Evolutionary conservation across 1,140 invertebrate genomes (phyloP), one percentile per base, ranked within the genome.

Genomic region (Tenebrio molitor): DNA sequence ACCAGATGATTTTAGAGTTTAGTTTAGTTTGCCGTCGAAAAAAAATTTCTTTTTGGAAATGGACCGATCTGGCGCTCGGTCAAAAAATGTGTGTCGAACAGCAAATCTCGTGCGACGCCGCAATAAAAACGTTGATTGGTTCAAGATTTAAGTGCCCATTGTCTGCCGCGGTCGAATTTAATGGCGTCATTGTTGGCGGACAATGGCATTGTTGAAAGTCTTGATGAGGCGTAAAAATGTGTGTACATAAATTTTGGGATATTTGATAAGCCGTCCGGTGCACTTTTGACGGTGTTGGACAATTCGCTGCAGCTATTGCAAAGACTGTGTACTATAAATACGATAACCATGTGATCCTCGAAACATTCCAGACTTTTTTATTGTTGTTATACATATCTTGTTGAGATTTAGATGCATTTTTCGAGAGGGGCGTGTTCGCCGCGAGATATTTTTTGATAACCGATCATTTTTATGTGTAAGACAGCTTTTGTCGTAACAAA

Each of bases 401-500:
- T 73, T 73, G 63, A 46, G 42, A 73, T 76, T 63, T 73, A 72
- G 62, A 46, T 50, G 65, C 36, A 73, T 73, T 33, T 42, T 72
- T 72, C 8, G 25, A 29, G 3, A 3, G n/a, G 8, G 8, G 3
- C 25, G 25, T 29, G 3, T 29, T 46, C 36, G 34, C 6, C n/a
- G 14, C 34, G 53, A 41, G 42, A 4, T 58, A 58, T 58, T 58
- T 58, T 46, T 46, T 17, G 42, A 46, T 58, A 29, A 29, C 25
- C 16, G 23, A 65, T 23, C 34, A 36, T 39, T 65, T 41, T 39
- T 58, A 62, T 58, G 58, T 72, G 73, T 75, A 53, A 69, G 73
- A 73, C 68, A 68, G 76, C 74, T 77, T 77, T 77, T 77, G 76
- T 77, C 71, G 63, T 77, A 76, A 77, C 74, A 76, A 74, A 73